A percentile compares a stretch with the other conserved stretches of the same genome.
These are phyloP conservation scores for Tetragnatha montana DNA, from an alignment of 2,888 invertebrate species.

Conservation along the genomic window DNA sequence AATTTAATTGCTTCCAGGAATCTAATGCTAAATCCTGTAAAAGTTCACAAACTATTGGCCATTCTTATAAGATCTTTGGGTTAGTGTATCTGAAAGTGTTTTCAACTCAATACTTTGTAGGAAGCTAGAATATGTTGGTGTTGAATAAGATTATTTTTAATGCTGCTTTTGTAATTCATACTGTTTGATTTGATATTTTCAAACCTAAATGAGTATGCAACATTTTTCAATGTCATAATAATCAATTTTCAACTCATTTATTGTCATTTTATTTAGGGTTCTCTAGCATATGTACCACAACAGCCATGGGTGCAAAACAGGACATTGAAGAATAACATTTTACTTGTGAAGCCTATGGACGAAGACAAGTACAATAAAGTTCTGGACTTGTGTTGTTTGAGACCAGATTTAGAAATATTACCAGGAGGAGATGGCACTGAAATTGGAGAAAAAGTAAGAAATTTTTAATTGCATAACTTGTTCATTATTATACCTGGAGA, in stretches of 20 bases:
- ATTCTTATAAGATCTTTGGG: no score
- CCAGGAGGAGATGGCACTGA: constrained; percentile 79
- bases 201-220: no score
- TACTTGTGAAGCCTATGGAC: constrained; percentile 88
- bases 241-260: neutral
- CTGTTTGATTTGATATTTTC: no score
- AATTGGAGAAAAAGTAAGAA: constrained; percentile 79
- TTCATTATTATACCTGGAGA: neutral
- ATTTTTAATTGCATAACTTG: neutral
- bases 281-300: constrained; percentile 90
- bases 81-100: no score
- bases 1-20: no score
- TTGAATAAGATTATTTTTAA: no score
- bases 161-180: no score
- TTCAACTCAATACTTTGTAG: no score
- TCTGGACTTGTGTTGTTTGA: constrained; percentile 77
- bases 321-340: constrained; percentile 92
- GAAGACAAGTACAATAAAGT: constrained; percentile 74
- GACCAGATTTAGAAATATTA: constrained; percentile 78
- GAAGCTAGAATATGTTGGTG: no score
- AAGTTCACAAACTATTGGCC: no score
- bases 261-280: constrained; percentile 76
- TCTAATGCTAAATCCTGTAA: no score
- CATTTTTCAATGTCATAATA: no score
- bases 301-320: constrained; percentile 99